Evolutionary conservation across 2,113 vertebrate species (phyloP), one percentile per base, ranked within the genome.

Genomic region (Mus spicilegus): DNA sequence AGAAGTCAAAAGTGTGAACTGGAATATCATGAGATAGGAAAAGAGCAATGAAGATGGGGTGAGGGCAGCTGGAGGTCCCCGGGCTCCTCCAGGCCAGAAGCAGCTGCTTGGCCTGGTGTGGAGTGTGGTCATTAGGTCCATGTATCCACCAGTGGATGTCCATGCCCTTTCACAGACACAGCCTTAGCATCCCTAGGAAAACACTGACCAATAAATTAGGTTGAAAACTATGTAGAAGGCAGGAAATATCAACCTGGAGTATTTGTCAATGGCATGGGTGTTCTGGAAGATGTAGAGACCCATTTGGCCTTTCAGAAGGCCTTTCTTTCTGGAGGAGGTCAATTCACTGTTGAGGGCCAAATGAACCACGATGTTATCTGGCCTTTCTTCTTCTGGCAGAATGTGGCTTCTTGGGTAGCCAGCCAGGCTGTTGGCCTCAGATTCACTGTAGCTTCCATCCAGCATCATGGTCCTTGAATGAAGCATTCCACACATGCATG

Each of bases 191-290:
- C 36, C 93, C 96, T 99, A 99, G 98, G 99, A 99, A 98, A 99
- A 99, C 67, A 99, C 99, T 93, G 99, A 99, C 99, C 99, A 99
- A 96, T 99, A 99, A 98, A 99, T 99, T 93, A 99, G 98, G 98
- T 99, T 99, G 97, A 99, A 99, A 98, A 99, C 98, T 98, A 99
- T 99, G 94, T 99, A 99, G 36, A 99, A 98, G 51, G 99, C 99
- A 58, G 99, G 99, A 94, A 99, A 99, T 98, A 99, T 99, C 98
- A 99, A 94, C 97, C 99, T 99, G 87, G 99, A 99, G 97, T 99
- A 99, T 85, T 99, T 99, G 98, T 99, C 99, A 7, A 99, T 99
- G 89, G 99, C 97, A 0, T 99, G 99, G 58, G 99, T 99, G 97
- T 99, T 99, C 97, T 99, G 99, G 97, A 99, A 99, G 97, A 99